phyloP scores from a whole-genome alignment of 2,113 vertebrate species.

The Zootoca vivipara region DNA sequence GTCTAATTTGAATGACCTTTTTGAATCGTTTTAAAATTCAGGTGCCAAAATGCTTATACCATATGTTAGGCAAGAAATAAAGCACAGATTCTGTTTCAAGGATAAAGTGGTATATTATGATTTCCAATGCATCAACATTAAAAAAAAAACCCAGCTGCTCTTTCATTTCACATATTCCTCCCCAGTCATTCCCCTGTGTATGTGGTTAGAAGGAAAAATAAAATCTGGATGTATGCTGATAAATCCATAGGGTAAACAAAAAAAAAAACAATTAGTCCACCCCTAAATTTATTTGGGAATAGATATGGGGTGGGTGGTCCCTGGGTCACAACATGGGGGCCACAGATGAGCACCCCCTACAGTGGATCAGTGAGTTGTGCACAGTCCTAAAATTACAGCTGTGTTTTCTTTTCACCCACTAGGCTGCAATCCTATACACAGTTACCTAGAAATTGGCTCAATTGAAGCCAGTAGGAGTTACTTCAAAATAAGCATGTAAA shows the following conservation, averaged over 20 bases:
- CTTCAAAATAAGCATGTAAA: background rate
- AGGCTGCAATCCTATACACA: background rate
- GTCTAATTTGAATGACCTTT: background rate
- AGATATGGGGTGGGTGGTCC: too few species aligned
- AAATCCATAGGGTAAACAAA: background rate
- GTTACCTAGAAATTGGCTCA: background rate
- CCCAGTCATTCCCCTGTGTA: background rate
- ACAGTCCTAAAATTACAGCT: background rate
- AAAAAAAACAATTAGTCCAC: too few species aligned
- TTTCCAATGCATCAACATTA: background rate
- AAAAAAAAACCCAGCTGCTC: background rate
- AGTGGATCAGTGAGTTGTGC: too few species aligned
- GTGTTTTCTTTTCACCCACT: background rate
- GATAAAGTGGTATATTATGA: background rate
- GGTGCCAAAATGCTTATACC: background rate
- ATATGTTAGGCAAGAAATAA: background rate
- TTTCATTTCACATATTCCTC: background rate
- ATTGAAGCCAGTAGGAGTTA: background rate
- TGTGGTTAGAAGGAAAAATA: background rate
- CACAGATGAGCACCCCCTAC: too few species aligned
- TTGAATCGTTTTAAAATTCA: conserved; percentile 23
- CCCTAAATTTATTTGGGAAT: too few species aligned
- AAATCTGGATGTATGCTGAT: background rate
- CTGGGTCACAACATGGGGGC: too few species aligned
- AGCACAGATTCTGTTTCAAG: conserved; percentile 4